Base-by-base conservation (phyloP, 1,140 invertebrate species). In the Heterodera carotae region DNA sequence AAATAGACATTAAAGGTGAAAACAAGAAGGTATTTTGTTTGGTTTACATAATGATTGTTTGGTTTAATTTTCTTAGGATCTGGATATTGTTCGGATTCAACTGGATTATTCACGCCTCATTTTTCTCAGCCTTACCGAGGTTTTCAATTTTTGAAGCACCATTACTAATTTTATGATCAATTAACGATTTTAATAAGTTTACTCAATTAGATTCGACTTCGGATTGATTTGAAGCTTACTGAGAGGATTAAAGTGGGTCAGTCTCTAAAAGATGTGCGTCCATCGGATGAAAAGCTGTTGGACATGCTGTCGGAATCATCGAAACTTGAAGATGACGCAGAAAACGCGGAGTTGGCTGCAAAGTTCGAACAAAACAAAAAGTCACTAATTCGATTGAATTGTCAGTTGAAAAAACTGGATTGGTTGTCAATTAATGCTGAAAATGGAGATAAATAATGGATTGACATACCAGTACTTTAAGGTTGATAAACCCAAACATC, bases 361-460 rank as follows among this genome's bases (percentile, higher is more conserved):
- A n/a, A 64, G n/a, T 74, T 74, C 25, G 72, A 74, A 34, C 59
- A 64, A 18, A 74, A 74, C 59, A 43, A 56, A 29, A 39, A 74
- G 36, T 25, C 31, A 29, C 39, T 74, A 18, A 36, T 59, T n/a
- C 43, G 27, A 62, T 29, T 74, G 64, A 74, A 29, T 62, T 74
- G 72, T 34, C 56, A 74, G 8, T 43, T 74, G 53, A 74, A 62
- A 64, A 74, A 74, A 34, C 34, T 74, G 27, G 72, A 74, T 27
- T 74, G 72, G 72, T 56, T 74, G 25, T 29, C 72, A 56, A 64
- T 74, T 33, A 74, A 74, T 74, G 43, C 72, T 12, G 72, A 74
- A 22, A 29, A 66, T 29, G 62, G 62, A 66, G 48, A 56, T 56
- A 56, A 56, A 56, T 56, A 2, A 43, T 43, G 39, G 15, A 43